Percentiles rank a stretch among this genome's conserved stretches.
Conservation (phyloP, 2,797 vertebrate genomes). For the Peromyscus attwateri region DNA sequence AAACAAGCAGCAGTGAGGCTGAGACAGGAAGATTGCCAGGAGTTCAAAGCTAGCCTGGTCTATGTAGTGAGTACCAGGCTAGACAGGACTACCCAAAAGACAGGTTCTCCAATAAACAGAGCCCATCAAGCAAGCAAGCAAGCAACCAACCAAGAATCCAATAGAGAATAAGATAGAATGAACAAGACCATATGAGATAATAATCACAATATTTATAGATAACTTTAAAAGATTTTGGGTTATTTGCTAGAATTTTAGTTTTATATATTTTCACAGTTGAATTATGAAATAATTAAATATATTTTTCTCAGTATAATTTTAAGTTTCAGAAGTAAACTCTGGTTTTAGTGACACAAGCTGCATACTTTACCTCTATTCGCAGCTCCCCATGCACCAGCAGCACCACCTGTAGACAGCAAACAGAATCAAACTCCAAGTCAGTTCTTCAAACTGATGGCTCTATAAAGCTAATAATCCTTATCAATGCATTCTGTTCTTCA, state of each 20-base stretch:
- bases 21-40: background rate
- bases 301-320: constrained; percentile 61
- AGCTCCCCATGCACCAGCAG: constrained; percentile 76
- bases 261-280: constrained; percentile 55
- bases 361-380: constrained; percentile 78
- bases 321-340: background rate
- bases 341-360: constrained; percentile 55
- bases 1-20: background rate
- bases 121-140: background rate
- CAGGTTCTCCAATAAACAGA: background rate
- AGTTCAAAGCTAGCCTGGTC: background rate
- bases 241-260: constrained; percentile 60
- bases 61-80: background rate
- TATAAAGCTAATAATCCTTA: background rate
- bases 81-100: background rate
- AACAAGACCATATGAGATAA: constrained; percentile 13
- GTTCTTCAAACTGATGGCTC: constrained; percentile 40
- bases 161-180: background rate
- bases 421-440: constrained; percentile 59
- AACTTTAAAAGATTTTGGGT: constrained; percentile 22
- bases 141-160: background rate
- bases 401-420: constrained; percentile 78
- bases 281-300: constrained; percentile 37
- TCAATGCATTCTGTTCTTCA: background rate
- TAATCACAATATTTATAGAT: background rate